Evolutionary conservation across 2,113 vertebrate species (phyloP), one percentile per base, ranked within the genome.

Genomic region (Romanogobio albipinnatus): DNA sequence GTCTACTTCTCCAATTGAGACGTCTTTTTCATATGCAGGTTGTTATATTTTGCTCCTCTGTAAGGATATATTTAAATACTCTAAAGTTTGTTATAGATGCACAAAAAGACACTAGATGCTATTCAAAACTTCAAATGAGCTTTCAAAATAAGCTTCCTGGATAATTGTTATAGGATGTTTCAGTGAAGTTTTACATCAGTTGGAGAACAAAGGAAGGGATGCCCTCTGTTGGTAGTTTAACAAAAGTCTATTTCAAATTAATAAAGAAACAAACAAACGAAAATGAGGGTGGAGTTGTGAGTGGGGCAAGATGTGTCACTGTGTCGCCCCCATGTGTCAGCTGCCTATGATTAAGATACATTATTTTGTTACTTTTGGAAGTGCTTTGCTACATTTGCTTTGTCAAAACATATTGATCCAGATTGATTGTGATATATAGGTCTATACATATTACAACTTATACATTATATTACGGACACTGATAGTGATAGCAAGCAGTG

Each of bases 171-270:
- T 22, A 11, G 22, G 9, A 75, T 43, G n/a, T 64, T n/a, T 80
- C 14, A 43, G 19, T 51, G 24, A 49, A 17, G 33, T 81, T 84
- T 84, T n/a, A 80, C 22, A 71, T 11, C 26, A 33, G 19, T 11
- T 22, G 45, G 53, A 62, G 24, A 58, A n/a, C 71, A 82, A 61
- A 73, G 83, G 47, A 66, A 59, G 68, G 29, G 39, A 82, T 81
- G 85, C 87, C 87, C 87, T 87, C 87, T 89, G 70, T 90, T 87
- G 90, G 88, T 85, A 64, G 82, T 47, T 83, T 75, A 62, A 68
- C 9, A 71, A 53, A 53, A 33, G 5, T 76, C 53, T 33, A 33
- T n/a, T n/a, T n/a, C n/a, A n/a, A 76, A 26, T 17, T 9, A 4
- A 70, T 43, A 29, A 66, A 66, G 6, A 24, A 29, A 58, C 17